A percentile compares a stretch with the other conserved stretches of the same genome.
Evolutionary conservation across 1,140 invertebrate species (phyloP).

Genomic region (Hestina assimilis): DNA sequence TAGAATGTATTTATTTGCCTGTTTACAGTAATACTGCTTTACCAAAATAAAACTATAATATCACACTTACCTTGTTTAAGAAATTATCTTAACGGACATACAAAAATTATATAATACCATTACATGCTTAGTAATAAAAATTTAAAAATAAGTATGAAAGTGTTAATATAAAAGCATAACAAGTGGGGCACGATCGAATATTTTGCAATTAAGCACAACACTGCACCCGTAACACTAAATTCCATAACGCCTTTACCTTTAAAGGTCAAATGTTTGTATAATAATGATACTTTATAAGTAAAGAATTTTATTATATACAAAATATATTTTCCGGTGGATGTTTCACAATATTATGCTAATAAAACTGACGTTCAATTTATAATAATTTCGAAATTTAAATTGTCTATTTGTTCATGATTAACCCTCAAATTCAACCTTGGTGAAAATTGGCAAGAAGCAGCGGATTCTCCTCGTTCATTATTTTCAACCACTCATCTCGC

Average conservation of each 20-base stretch:
- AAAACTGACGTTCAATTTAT: too few relatives aligned
- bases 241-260: constrained; percentile 20
- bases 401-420: too few relatives aligned
- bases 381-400: too few relatives aligned
- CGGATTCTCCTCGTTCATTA: too few relatives aligned
- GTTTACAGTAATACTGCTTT: background rate
- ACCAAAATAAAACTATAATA: too few relatives aligned
- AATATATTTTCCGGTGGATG: too few relatives aligned
- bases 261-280: constrained; percentile 22
- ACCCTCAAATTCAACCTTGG: too few relatives aligned
- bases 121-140: background rate
- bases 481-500: too few relatives aligned
- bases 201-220: constrained; percentile 13
- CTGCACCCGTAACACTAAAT: constrained; percentile 18
- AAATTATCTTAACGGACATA: background rate
- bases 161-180: background rate
- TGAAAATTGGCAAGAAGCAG: too few relatives aligned
- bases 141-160: background rate
- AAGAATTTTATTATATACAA: too few relatives aligned
- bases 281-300: constrained; percentile 10
- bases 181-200: background rate
- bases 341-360: too few relatives aligned
- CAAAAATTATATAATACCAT: background rate
- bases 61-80: too few relatives aligned
- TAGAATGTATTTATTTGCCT: background rate